phyloP scores from a whole-genome alignment of 2,888 invertebrate genomes.

The Leucoma salicis region DNA sequence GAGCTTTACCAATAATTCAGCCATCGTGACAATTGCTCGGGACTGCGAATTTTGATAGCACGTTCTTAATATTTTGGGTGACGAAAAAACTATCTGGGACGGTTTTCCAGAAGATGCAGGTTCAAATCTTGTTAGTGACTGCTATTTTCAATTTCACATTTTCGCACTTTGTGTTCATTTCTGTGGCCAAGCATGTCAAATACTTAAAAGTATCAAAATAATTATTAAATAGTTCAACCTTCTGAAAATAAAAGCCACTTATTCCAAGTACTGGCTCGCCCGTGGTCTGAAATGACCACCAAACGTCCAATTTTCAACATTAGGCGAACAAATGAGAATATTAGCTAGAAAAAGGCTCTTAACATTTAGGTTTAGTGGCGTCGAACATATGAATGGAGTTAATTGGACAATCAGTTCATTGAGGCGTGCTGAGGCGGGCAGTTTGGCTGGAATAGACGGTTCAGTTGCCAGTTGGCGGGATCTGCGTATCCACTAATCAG shows the following conservation, averaged over 20 bases:
- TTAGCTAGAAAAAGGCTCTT: conserved; percentile 57
- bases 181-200: too few relatives aligned
- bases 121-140: too few relatives aligned
- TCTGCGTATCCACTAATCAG: conserved; percentile 58
- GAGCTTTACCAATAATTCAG: too few relatives aligned
- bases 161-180: too few relatives aligned
- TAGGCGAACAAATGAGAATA: conserved; percentile 49
- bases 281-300: conserved; percentile 26
- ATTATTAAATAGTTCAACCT: neutral
- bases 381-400: conserved; percentile 72
- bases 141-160: too few relatives aligned
- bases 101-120: too few relatives aligned
- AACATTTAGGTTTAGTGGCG: conserved; percentile 49
- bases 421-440: conserved; percentile 62
- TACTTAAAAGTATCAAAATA: too few relatives aligned
- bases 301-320: conserved; percentile 46
- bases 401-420: conserved; percentile 73
- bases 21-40: too few relatives aligned
- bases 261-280: conserved; percentile 14
- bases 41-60: too few relatives aligned
- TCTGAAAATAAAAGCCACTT: conserved; percentile 14
- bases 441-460: conserved; percentile 60
- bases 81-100: too few relatives aligned
- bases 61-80: too few relatives aligned
- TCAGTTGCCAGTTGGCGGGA: conserved; percentile 70